Percentiles rank a stretch among this genome's conserved stretches.
phyloP scores from a whole-genome alignment of 2,888 invertebrate species.

The Coleophora deauratella region DNA sequence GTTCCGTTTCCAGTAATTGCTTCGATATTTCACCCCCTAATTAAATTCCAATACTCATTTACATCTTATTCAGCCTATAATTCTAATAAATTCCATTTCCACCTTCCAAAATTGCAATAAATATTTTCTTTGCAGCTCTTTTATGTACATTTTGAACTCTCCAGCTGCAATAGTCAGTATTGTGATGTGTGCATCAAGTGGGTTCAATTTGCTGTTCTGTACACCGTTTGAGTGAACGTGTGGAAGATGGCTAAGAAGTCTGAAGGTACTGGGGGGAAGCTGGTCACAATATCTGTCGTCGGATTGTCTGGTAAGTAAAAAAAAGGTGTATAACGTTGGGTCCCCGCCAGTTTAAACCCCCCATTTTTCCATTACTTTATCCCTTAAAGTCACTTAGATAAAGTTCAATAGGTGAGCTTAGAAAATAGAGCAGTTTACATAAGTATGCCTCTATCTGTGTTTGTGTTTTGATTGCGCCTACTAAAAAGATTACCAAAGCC shows the following conservation, averaged over 20 bases:
- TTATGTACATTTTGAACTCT: too few relatives aligned
- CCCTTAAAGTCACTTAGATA: too few relatives aligned
- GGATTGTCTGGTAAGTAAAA: slow-evolving; percentile 82
- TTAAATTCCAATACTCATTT: background rate
- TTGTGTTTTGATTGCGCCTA: too few relatives aligned
- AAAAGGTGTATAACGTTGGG: too few relatives aligned
- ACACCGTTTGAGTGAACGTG: slow-evolving; percentile 35
- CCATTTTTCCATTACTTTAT: too few relatives aligned
- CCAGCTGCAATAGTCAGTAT: slow-evolving; percentile 21
- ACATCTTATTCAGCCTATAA: slow-evolving; percentile 6
- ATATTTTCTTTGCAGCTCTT: too few relatives aligned
- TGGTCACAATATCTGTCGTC: slow-evolving; percentile 91
- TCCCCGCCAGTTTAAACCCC: too few relatives aligned
- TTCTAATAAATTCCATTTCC: too few relatives aligned
- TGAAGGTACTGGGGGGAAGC: slow-evolving; percentile 77
- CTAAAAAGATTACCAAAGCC: too few relatives aligned
- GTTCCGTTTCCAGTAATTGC: slow-evolving; percentile 37
- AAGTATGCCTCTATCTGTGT: background rate
- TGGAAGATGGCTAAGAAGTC: slow-evolving; percentile 82
- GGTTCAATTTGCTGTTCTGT: slow-evolving; percentile 34
- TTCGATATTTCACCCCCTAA: background rate
- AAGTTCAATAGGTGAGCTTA: background rate
- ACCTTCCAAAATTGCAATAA: slow-evolving; percentile 10
- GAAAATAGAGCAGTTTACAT: background rate
- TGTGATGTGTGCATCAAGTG: slow-evolving; percentile 58